Base-by-base conservation (phyloP, 1,140 invertebrate genomes). In the Trachymyrmex septentrionalis region DNA sequence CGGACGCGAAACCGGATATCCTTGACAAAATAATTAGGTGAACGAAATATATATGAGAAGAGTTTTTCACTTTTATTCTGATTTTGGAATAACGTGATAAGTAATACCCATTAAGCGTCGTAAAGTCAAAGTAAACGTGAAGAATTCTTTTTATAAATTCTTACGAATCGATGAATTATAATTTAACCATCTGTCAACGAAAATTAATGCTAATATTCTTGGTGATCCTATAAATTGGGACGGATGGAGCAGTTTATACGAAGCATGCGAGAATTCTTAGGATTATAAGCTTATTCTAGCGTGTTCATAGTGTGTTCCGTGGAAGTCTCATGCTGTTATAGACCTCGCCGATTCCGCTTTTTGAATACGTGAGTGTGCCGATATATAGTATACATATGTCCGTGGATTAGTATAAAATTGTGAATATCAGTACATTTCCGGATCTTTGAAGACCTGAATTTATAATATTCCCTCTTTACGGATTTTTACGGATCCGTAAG, bases 241-340 rank as follows among this genome's bases (percentile, higher is more conserved):
- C 24, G 55, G 55, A 50, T 59, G 66, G 55, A 21, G 44, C 67
- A 55, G 55, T 84, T 84, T 75, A 75, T 72, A 75, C 19, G 38
- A 61, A 24, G 30, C 69, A 44, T 73, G 80, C 69, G 80, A 73
- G 27, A 75, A 73, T 34, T 75, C 44, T 66, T 84, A 84, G 69
- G 55, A 84, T 72, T 73, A 61, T 84, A 84, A 75, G 69, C 80
- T 84, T 80, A 80, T 53, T 84, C 38, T 75, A 73, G 80, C 78
- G 80, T 84, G 80, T 84, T 84, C 69, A 84, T 84, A 73, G 69
- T 73, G 53, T 84, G 80, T 73, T 84, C 69, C 57, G 80, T 84
- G 69, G 69, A 84, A 73, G 21, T 84, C 80, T 84, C 69, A 61
- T 75, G 38, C 38, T 84, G 44, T 75, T 48, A 61, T 30, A 75